Base-by-base conservation (phyloP, 2,888 invertebrate species). In the Papilio demoleus region DNA sequence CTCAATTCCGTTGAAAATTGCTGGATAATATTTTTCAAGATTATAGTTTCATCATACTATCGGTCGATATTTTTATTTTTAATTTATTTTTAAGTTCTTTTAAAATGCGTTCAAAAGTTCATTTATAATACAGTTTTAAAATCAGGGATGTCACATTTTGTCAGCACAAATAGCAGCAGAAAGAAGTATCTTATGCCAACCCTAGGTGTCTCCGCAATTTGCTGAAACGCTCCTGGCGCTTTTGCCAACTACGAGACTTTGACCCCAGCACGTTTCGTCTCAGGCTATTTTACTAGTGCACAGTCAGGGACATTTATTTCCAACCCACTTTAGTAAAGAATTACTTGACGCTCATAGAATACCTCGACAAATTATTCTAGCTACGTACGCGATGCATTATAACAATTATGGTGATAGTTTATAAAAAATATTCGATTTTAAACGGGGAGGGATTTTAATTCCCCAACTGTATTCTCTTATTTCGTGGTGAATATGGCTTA, bases 221-320 rank as follows among this genome's bases (percentile, higher is more conserved):
- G 56, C 40, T 17, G 2, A 67, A 60, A 34, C 58, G 63, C 68
- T 47, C 34, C 14, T 9, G 47, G 68, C 58, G 58, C n/a, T 58
- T 47, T 47, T 38, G 50, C 27, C 64, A 36, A 64, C 59, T 50
- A 50, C 31, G 50, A 68, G 45, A 59, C 68, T 68, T 64, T 64
- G 64, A 63, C 45, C 47, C 59, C 59, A 17, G 34, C 59, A 34
- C 53, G 63, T 47, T 68, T 50, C 50, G 47, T 64, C 58, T 58
- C 63, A 42, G 12, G 59, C 64, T 47, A 64, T 68, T 68, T 68
- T 65, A 65, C 50, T 27, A 9, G 34, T 11, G 12, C n/a, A 47
- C 47, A 22, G 22, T 22, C 11, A n/a, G n/a, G 22, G 47, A 47
- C 11, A 22, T 22, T 47, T 47, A 47, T 47, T 47, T 22, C 47